Base-by-base conservation (phyloP, 2,797 vertebrate species). In the Lemur catta region DNA sequence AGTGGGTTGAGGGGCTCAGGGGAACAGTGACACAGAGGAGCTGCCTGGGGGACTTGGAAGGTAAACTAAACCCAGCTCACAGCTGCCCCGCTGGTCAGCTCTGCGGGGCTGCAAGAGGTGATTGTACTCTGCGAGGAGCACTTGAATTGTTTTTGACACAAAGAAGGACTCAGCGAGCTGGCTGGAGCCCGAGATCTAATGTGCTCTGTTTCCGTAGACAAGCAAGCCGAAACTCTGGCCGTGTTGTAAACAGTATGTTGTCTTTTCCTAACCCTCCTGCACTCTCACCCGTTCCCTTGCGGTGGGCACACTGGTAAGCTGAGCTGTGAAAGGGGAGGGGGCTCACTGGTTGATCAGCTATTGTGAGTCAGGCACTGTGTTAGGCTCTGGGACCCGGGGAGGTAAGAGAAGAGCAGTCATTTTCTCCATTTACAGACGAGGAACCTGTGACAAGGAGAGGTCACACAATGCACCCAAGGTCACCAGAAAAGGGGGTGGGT, bases 201-300 rank as follows among this genome's bases (percentile, higher is more conserved):
- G 30, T 48, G 55, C 33, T 63, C 28, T 71, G 57, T 71, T 26
- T 92, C 52, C 48, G 1, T 17, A 65, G 50, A 52, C 41, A 35
- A 26, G 65, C 61, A 41, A 57, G 67, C 38, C 65, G 48, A 22
- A 71, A 18, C 18, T 43, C 35, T 11, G 4, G 26, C 48, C 35
- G 18, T 7, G 10, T 10, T 38, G 22, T 38, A n/a, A 61, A 76
- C 35, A 30, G 24, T 26, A 4, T 3, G 20, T 41, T 33, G 18
- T 33, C 46, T 75, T 69, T 59, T 17, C 41, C 55, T 11, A 75
- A 52, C 78, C 28, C 50, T 11, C 24, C n/a, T 9, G 17, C 46
- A 2, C 26, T 13, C 12, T 48, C 2, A 1, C 30, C 6, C n/a
- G 0, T 10, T 30, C 24, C 63, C 57, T 33, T 17, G n/a, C 43